These are phyloP conservation scores for Tetragonula carbonaria DNA, from an alignment of 2,888 invertebrate genomes.

Conservation along the genomic window DNA sequence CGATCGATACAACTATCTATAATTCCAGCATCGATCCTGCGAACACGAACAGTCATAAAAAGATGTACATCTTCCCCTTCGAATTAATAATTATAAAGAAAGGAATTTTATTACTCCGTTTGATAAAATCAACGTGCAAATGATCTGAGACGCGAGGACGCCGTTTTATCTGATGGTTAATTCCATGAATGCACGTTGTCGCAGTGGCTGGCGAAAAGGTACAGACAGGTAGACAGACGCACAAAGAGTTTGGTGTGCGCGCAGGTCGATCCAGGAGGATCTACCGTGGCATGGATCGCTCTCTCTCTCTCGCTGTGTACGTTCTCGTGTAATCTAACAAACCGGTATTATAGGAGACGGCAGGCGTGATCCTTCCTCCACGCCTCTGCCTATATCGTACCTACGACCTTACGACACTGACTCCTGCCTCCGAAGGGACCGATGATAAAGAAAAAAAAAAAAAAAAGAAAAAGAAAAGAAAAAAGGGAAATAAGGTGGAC, in stretches of 20 bases:
- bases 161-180: not conserved
- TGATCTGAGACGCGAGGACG: not conserved
- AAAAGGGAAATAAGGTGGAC: conserved; percentile 43
- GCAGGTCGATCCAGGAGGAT: conserved; percentile 58
- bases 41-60: no score
- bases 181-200: conserved; percentile 12
- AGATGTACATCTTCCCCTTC: no score
- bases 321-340: conserved; percentile 72
- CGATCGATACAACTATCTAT: no score
- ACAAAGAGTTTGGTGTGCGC: conserved; percentile 20
- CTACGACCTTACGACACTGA: conserved; percentile 69
- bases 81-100: no score
- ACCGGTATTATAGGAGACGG: conserved; percentile 73
- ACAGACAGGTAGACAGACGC: conserved; percentile 23
- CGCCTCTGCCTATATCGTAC: conserved; percentile 62
- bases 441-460: conserved; percentile 35
- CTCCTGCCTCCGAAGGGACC: conserved; percentile 58
- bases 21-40: no score
- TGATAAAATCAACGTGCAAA: no score
- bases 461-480: conserved; percentile 35
- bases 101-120: no score
- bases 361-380: conserved; percentile 68
- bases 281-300: conserved; percentile 56
- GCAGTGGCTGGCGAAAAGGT: not conserved
- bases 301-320: conserved; percentile 22